phyloP scores from a whole-genome alignment of 2,888 invertebrate species.

The Yponomeuta sedellus region DNA sequence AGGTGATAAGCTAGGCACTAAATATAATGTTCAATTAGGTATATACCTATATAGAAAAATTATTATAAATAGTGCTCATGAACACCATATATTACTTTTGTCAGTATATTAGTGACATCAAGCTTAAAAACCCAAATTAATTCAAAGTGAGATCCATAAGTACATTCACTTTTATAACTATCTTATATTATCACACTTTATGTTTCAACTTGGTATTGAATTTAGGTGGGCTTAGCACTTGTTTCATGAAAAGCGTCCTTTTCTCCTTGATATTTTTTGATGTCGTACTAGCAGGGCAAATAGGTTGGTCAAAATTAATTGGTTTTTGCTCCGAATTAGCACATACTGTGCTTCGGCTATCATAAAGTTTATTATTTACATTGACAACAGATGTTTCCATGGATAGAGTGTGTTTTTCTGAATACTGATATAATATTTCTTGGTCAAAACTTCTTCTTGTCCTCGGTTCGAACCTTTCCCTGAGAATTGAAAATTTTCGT shows the following conservation, averaged over 20 bases:
- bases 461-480: slow-evolving; percentile 76
- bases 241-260: slow-evolving; percentile 73
- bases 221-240: slow-evolving; percentile 76
- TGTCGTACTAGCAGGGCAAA: slow-evolving; percentile 28
- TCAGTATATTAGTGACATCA: background rate
- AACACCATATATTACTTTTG: background rate
- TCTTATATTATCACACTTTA: slow-evolving; percentile 38
- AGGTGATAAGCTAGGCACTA: no score
- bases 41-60: no score
- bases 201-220: slow-evolving; percentile 65
- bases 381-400: slow-evolving; percentile 42
- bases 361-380: slow-evolving; percentile 42
- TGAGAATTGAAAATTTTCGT: slow-evolving; percentile 75
- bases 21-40: no score
- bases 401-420: slow-evolving; percentile 45
- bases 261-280: slow-evolving; percentile 68
- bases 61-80: no score
- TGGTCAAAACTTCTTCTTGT: slow-evolving; percentile 59
- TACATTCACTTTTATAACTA: background rate
- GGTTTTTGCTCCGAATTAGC: slow-evolving; percentile 27
- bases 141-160: slow-evolving; percentile 1
- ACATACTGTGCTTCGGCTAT: slow-evolving; percentile 23
- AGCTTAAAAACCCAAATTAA: background rate
- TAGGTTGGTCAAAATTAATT: slow-evolving; percentile 27
- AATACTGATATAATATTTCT: slow-evolving; percentile 59